phyloP scores from a whole-genome alignment of 2,113 vertebrate species.

The Sporophila hypoxantha region DNA sequence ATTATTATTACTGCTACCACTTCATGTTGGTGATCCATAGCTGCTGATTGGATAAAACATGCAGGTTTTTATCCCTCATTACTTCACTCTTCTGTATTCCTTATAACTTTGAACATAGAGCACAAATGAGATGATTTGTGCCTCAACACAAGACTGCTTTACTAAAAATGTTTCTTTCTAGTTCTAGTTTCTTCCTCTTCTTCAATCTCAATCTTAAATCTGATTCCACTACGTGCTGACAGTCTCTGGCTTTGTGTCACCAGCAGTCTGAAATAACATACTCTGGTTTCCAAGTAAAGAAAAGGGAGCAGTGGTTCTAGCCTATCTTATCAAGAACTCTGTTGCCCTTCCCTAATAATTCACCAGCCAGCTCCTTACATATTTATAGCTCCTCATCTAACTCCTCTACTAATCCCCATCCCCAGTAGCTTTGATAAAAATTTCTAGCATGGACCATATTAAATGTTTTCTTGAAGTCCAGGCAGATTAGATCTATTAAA shows the following conservation, averaged over 20 bases:
- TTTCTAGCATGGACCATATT: not conserved
- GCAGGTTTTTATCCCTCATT: not conserved
- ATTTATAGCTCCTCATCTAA: not conserved
- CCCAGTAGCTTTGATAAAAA: not conserved
- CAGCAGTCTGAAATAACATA: not conserved
- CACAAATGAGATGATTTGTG: not conserved
- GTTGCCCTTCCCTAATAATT: not conserved
- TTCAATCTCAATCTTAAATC: not conserved
- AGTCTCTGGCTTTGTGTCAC: not conserved
- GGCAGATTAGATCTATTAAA: slow-evolving; percentile 19
- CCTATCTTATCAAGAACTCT: not conserved
- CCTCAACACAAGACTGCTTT: not conserved
- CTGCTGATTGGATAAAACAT: not conserved
- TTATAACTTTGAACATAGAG: not conserved
- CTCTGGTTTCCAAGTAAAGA: not conserved
- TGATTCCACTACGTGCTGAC: not conserved
- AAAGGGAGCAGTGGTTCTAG: not conserved
- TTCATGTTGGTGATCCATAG: fast-evolving
- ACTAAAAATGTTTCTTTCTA: not conserved
- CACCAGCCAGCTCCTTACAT: not conserved
- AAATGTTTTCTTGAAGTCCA: not conserved
- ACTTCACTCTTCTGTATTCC: not conserved
- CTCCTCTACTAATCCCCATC: not conserved
- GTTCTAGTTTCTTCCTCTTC: not conserved
- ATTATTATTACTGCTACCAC: not conserved